Percentiles rank a stretch among this genome's conserved stretches.
Conservation (phyloP, 2,113 vertebrate genomes). For the Jacana jacana region DNA sequence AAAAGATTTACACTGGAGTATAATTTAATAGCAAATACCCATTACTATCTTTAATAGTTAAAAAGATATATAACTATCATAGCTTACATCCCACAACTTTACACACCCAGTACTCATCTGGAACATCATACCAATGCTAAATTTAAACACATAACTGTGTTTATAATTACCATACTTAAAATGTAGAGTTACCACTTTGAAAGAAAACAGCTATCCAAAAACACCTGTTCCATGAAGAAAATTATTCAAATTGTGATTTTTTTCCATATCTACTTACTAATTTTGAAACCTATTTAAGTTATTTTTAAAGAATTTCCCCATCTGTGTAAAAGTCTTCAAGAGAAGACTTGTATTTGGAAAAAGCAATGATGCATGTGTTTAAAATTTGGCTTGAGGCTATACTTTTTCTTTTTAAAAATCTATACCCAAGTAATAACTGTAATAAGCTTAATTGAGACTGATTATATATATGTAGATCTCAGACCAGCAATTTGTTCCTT, state of each 20-base stretch:
- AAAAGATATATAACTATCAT: not conserved
- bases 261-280: not conserved
- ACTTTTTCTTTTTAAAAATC: not conserved
- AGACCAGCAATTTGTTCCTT: not conserved
- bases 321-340: not conserved
- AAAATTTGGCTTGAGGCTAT: not conserved
- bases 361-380: not conserved
- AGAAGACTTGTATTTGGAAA: not conserved
- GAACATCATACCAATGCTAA: not conserved
- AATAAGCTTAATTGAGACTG: not conserved
- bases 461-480: not conserved
- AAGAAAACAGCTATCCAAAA: not conserved
- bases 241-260: not conserved
- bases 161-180: not conserved
- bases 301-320: not conserved
- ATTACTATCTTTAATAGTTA: not conserved
- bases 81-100: not conserved
- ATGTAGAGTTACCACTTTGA: not conserved
- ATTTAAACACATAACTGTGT: not conserved
- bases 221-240: not conserved
- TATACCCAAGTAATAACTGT: not conserved
- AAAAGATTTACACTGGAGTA: not conserved
- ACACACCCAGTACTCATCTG: not conserved
- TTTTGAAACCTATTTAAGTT: not conserved
- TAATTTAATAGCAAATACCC: not conserved